Conservation (phyloP, 2,113 vertebrate species). For the Psettodes erumei region DNA sequence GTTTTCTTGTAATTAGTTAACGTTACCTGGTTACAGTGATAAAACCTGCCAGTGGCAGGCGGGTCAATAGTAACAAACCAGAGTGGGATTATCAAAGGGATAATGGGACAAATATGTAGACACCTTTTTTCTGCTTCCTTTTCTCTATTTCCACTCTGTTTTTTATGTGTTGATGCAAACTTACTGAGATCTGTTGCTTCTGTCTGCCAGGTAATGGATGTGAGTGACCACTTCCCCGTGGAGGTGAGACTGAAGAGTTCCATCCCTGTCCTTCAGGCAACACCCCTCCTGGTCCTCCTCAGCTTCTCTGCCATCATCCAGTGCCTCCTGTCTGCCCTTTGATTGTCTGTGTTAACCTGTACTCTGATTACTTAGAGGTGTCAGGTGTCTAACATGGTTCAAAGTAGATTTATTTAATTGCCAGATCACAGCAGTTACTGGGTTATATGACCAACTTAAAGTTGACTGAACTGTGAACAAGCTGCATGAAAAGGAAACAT, state of each 20-base stretch:
- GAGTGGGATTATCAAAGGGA: no score
- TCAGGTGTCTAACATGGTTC: neutral
- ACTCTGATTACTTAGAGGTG: neutral
- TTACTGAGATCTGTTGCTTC: conserved; percentile 8
- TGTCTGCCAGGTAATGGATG: conserved; percentile 48
- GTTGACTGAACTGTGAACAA: neutral
- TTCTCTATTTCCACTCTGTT: no score
- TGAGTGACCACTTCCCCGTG: conserved; percentile 64
- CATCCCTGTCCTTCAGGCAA: conserved; percentile 36
- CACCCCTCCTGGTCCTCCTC: conserved; percentile 48
- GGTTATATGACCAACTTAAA: neutral
- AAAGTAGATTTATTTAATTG: neutral
- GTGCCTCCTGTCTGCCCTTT: conserved; percentile 28
- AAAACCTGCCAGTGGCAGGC: no score
- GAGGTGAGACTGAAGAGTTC: conserved; percentile 63
- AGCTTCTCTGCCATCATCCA: neutral
- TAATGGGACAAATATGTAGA: no score
- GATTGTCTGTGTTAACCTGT: neutral
- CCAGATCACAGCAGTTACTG: neutral
- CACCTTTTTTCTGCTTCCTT: no score
- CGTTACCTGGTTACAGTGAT: no score
- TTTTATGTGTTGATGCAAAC: no score
- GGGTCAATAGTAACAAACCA: no score
- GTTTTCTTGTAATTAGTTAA: no score
- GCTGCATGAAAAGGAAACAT: no score